These are phyloP conservation scores for Lordiphosa stackelbergi DNA, from an alignment of 1,140 invertebrate species.

Conservation along the genomic window DNA sequence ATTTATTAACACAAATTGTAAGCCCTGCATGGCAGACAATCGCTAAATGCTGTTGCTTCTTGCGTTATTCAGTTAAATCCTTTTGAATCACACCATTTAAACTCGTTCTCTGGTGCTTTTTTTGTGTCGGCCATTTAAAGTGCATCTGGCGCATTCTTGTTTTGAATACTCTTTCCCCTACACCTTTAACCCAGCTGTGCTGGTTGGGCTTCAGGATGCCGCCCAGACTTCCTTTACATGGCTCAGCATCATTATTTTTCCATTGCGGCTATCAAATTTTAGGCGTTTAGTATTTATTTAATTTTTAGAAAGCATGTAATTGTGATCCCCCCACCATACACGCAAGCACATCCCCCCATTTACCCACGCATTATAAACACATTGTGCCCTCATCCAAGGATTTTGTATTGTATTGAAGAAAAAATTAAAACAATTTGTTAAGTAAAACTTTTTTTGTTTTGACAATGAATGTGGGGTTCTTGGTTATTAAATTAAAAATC, in stretches of 20 bases:
- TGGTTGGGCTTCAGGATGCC: conserved; percentile 6
- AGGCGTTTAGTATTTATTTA: conserved; percentile 46
- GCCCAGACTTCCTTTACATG: not conserved
- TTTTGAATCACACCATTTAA: too few relatives aligned
- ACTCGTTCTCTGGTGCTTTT: too few relatives aligned
- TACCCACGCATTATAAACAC: too few relatives aligned
- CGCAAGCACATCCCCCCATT: too few relatives aligned
- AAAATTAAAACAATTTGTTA: too few relatives aligned
- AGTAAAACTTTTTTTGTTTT: too few relatives aligned
- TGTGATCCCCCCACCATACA: conserved; percentile 2
- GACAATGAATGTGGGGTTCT: too few relatives aligned
- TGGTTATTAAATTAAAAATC: too few relatives aligned
- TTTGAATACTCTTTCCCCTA: not conserved
- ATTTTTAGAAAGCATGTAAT: conserved; percentile 19
- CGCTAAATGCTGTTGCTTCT: conserved; percentile 12
- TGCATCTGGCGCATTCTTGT: not conserved
- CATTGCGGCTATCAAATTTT: conserved; percentile 17
- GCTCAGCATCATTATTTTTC: not conserved
- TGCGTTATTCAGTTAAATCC: not conserved
- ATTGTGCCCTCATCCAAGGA: too few relatives aligned
- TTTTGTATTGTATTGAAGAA: too few relatives aligned
- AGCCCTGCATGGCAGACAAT: conserved; percentile 22
- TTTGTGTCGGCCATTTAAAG: conserved; percentile 6
- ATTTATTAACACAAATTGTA: conserved; percentile 13
- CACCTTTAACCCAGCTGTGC: conserved; percentile 21